A percentile compares a stretch with the other conserved stretches of the same genome.
Conservation (phyloP, 2,888 invertebrate genomes). For the Drosophila barbarae region DNA sequence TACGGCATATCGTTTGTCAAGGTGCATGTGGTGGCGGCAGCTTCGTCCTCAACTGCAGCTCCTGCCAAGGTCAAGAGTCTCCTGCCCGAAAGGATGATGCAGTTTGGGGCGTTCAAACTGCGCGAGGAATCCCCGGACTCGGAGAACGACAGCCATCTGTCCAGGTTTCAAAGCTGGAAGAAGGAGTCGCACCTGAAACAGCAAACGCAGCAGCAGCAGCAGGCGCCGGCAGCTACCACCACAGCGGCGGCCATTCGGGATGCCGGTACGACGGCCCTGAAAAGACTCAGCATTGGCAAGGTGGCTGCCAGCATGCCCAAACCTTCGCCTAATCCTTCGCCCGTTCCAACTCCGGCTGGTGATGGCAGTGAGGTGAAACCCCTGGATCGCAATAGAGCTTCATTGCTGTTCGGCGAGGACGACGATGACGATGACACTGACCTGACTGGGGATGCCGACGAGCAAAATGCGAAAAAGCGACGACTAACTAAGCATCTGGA, state of each 20-base stretch:
- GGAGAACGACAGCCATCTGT: conserved; percentile 75
- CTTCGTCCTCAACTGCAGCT: neutral
- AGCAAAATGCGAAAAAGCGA: conserved; percentile 65
- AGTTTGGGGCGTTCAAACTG: conserved; percentile 77
- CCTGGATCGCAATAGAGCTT: conserved; percentile 78
- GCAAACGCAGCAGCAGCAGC: conserved; percentile 43
- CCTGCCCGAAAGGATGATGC: conserved; percentile 47
- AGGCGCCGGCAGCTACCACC: conserved; percentile 57
- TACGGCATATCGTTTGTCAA: conserved; percentile 91
- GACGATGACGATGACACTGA: conserved; percentile 73
- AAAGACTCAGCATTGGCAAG: conserved; percentile 35
- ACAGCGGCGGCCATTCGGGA: conserved; percentile 81
- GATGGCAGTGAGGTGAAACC: conserved; percentile 12
- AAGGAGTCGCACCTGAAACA: conserved; percentile 47
- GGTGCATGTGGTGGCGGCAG: conserved; percentile 81
- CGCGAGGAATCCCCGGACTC: conserved; percentile 83
- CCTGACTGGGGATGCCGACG: conserved; percentile 73
- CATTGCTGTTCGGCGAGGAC: conserved; percentile 81
- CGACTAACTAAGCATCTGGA: conserved; percentile 79
- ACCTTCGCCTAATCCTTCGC: neutral
- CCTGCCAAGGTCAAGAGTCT: conserved; percentile 38
- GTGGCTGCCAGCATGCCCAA: conserved; percentile 8
- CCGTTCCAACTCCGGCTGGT: conserved; percentile 2
- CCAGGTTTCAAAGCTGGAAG: conserved; percentile 78
- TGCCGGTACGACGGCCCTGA: conserved; percentile 56